phyloP scores from a whole-genome alignment of 1,140 invertebrate species.

The Penaeus chinensis region DNA sequence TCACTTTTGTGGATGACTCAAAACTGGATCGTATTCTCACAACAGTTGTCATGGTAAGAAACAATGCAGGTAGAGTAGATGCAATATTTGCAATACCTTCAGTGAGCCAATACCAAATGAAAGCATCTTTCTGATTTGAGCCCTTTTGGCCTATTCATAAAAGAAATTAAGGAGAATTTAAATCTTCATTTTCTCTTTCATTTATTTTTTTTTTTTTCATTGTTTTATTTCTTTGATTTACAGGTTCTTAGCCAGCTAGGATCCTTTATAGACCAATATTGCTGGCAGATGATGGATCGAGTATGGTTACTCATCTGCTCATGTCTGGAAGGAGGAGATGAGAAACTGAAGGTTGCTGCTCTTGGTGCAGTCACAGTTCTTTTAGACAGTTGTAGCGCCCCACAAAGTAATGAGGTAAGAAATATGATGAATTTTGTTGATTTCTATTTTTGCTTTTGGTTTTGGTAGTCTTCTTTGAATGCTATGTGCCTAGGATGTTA shows the following conservation, averaged over 20 bases:
- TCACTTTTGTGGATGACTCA: constrained; percentile 25
- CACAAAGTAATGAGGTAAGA: constrained; percentile 25
- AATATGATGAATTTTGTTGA: background rate
- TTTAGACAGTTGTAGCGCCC: constrained; percentile 38
- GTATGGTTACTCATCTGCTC: constrained; percentile 28
- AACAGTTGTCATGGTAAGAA: constrained; percentile 29
- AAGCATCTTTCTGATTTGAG: too few relatives aligned
- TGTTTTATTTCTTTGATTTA: too few relatives aligned
- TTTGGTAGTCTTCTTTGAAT: too few relatives aligned
- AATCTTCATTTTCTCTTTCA: background rate
- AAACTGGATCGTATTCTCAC: constrained; percentile 30
- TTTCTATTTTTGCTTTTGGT: too few relatives aligned
- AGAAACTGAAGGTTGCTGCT: constrained; percentile 17
- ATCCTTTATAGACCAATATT: constrained; percentile 18
- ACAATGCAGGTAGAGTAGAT: too few relatives aligned
- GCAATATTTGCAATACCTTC: too few relatives aligned
- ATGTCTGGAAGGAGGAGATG: constrained; percentile 45
- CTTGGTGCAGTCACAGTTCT: constrained; percentile 14
- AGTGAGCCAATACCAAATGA: too few relatives aligned
- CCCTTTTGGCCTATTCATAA: background rate
- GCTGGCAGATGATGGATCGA: constrained; percentile 9
- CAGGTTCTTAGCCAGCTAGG: constrained; percentile 41
- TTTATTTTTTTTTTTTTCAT: background rate
- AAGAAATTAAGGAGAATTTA: background rate
- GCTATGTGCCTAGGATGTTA: too few relatives aligned